Percentiles rank a stretch among this genome's conserved stretches.
Evolutionary conservation across 2,113 vertebrate genomes (phyloP).

Genomic region (Anguilla japonica): DNA sequence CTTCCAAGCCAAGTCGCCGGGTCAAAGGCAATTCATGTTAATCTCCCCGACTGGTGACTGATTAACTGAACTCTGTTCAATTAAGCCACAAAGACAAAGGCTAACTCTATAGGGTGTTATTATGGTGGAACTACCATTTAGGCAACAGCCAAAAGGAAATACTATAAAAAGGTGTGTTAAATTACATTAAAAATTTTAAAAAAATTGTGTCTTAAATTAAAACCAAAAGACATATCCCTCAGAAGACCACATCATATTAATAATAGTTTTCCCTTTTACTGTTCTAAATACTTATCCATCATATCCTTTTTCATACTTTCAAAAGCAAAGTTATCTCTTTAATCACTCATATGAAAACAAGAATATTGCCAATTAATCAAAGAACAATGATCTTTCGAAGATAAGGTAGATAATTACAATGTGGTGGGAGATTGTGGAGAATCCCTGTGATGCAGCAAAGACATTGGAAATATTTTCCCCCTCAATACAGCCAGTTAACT

Average conservation of each 20-base stretch:
- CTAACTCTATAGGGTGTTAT: neutral
- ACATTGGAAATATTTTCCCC: neutral
- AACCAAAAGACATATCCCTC: neutral
- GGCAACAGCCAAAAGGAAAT: neutral
- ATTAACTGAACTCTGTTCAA: conserved; percentile 1
- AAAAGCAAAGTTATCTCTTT: neutral
- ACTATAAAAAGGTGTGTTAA: neutral
- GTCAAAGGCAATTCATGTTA: neutral
- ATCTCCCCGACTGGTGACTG: neutral
- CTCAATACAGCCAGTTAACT: neutral
- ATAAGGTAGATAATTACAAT: conserved; percentile 14
- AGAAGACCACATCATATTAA: neutral
- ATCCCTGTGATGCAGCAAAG: neutral
- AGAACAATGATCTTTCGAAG: conserved; percentile 16
- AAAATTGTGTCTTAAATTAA: too few species aligned
- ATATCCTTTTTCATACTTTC: neutral
- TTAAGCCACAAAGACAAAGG: neutral
- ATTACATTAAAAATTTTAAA: too few species aligned
- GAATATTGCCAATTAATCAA: conserved; percentile 1
- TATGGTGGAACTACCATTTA: neutral
- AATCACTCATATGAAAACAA: conserved; percentile 19
- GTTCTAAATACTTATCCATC: neutral
- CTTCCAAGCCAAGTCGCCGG: neutral
- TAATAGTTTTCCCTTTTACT: neutral
- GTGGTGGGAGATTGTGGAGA: neutral